phyloP scores from a whole-genome alignment of 92 coral and sea anemone genomes.

The Heteractis magnifica region DNA sequence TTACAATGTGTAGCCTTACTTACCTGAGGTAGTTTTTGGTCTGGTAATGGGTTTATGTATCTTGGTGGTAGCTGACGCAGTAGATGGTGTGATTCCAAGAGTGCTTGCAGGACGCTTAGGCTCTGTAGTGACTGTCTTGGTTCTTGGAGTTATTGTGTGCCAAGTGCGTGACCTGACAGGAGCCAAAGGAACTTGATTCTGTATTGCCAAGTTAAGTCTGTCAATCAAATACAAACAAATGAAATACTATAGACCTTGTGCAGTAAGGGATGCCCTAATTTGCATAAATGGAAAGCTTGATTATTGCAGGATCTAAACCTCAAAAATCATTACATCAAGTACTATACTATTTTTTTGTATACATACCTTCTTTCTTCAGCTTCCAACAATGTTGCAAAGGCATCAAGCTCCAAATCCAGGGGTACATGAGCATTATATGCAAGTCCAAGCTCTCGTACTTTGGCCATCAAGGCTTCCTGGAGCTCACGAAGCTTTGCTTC shows the following conservation, averaged over 20 bases:
- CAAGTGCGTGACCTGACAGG: constrained; percentile 73
- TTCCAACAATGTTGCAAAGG: constrained; percentile 87
- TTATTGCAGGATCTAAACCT: no score
- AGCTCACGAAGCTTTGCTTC: constrained; percentile 92
- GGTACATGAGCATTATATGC: constrained; percentile 95
- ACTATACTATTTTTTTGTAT: neutral
- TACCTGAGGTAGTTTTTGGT: constrained; percentile 92
- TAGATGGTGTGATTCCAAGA: constrained; percentile 62
- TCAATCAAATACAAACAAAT: constrained; percentile 1
- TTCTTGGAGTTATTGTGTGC: constrained; percentile 29
- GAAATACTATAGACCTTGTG: no score
- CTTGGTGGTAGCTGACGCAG: constrained; percentile 39
- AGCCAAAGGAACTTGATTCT: constrained; percentile 66
- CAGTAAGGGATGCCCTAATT: no score
- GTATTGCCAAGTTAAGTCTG: constrained; percentile 80
- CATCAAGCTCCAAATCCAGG: constrained; percentile 81
- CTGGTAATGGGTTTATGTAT: constrained; percentile 69
- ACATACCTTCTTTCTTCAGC: constrained; percentile 88
- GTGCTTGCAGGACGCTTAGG: constrained; percentile 82
- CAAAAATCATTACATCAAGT: no score
- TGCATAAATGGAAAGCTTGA: no score
- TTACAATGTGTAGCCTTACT: neutral
- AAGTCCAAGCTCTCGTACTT: constrained; percentile 91
- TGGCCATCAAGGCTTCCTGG: constrained; percentile 92
- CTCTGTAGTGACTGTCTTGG: constrained; percentile 26